Base-by-base conservation (phyloP, 2,113 vertebrate genomes). In the Symphodus melops region DNA sequence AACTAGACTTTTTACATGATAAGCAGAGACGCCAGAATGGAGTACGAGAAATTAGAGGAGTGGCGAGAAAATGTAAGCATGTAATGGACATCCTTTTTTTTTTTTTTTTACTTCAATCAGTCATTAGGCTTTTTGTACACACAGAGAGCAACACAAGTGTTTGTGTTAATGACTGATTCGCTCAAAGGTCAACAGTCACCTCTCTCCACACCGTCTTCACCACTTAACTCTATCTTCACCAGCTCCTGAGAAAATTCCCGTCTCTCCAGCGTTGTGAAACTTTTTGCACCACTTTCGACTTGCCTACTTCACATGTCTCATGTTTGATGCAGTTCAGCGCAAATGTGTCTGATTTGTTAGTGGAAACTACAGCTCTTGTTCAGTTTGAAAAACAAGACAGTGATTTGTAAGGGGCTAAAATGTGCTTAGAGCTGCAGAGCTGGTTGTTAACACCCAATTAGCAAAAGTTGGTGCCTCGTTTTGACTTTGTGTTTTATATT, bases 401-500 rank as follows among this genome's bases (percentile, higher is more conserved):
- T 0, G 33, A 71, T 58, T 46, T 53, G 2, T 36, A 53, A 52
- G 60, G 36, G 57, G 66, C 58, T 63, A 39, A 68, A 56, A 62
- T 12, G 25, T 20, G 39, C 48, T 58, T 2, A 9, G 58, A 51
- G 77, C 69, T 20, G 56, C 56, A n/a, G 49, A 62, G 51, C 16
- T 8, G 1, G 39, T 20, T 28, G 39, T 17, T 61, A 56, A 51
- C 51, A 57, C 23, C 23, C 51, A 52, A 53, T 72, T 57, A 82
- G 56, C 66, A 37, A 51, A 25, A 19, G 4, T 21, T 37, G 9
- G 19, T 23, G 23, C 66, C 69, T 83, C 52, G 13, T 51, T 72
- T 11, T 23, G 9, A 60, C 59, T 79, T 57, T 63, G 41, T 13
- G 42, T 37, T 68, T 21, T 14, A 14, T 21, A 20, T 25, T 23